Evolutionary conservation across 2,888 invertebrate species (phyloP), one percentile per base, ranked within the genome.

Genomic region (Nemurella pictetii): DNA sequence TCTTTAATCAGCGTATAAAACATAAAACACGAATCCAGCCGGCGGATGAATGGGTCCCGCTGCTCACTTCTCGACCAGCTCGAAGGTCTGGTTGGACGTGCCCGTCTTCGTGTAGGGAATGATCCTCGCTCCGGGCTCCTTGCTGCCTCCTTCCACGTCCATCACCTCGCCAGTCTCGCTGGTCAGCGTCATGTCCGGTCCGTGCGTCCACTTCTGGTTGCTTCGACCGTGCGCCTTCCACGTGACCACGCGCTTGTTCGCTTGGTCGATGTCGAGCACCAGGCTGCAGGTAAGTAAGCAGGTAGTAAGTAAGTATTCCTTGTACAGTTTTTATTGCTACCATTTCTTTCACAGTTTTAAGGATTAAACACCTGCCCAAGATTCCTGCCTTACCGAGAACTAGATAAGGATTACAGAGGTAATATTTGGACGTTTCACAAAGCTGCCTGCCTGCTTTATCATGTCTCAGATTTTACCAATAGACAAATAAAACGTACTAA

Each of bases 171-270:
- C 80, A 12, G 25, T 35, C 9, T 81, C 80, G 36, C 35, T 35
- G 20, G 32, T 26, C 35, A 81, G 32, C 25, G 35, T 35, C n/a
- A 26, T 35, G 35, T 81, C 80, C 15, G 29, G 32, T 2, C 27
- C 36, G 36, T 32, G 15, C 0, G n/a, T 81, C 80, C 80, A 81
- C 36, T 81, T 81, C 80, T 81, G 80, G 25, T 81, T 81, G 35
- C 26, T n/a, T 2, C 26, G 7, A 4, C 80, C 80, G 26, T 81
- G 80, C 32, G 35, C 35, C 12, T 20, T 25, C 32, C 36, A 81
- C 32, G 80, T 81, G 36, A 32, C 25, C 25, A 81, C 35, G 3
- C n/a, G 3, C n/a, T 81, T 35, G 36, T 26, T 35, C 26, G 9
- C 9, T 12, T 36, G 15, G 80, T 81, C 80, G n/a, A 81, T 26